phyloP scores from a whole-genome alignment of 2,888 invertebrate genomes.

The Dugesia japonica region DNA sequence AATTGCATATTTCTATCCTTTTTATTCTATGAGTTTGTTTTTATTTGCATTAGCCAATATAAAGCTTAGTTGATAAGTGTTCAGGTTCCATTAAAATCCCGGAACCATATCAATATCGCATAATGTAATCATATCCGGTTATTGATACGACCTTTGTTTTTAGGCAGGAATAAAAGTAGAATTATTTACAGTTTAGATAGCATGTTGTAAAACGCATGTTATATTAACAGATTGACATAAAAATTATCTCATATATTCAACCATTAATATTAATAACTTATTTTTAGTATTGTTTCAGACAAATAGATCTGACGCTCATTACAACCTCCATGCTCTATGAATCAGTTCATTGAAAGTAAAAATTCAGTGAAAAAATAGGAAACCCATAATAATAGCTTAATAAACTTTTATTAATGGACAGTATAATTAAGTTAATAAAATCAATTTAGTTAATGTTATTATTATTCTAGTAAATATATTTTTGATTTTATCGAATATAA shows the following conservation, averaged over 20 bases:
- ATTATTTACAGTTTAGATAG: background rate
- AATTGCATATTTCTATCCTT: background rate
- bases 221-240: no score
- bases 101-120: background rate
- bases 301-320: background rate
- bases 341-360: background rate
- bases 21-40: background rate
- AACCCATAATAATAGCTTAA: background rate
- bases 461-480: no score
- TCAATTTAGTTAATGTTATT: no score
- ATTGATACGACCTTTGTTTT: background rate
- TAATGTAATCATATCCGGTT: background rate
- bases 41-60: background rate
- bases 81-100: background rate
- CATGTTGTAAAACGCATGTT: background rate
- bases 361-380: background rate
- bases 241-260: no score
- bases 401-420: background rate
- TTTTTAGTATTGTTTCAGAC: background rate
- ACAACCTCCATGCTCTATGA: background rate
- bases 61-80: background rate
- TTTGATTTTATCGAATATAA: no score
- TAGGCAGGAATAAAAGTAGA: background rate
- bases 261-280: no score
- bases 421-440: no score